Conservation (phyloP, 2,797 vertebrate species). For the Megalops cyprinoides region DNA sequence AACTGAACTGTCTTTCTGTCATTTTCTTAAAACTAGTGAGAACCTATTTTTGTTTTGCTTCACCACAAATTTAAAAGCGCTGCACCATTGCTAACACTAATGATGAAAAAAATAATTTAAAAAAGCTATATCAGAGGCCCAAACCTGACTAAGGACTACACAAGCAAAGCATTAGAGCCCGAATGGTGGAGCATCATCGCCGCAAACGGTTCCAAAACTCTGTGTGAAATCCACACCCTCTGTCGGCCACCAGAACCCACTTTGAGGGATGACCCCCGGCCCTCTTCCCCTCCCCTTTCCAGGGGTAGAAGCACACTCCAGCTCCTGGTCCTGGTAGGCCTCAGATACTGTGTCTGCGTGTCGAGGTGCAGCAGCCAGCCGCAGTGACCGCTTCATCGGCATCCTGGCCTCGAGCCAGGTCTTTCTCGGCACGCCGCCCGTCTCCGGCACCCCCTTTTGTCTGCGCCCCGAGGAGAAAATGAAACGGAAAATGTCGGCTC, state of each 20-base stretch:
- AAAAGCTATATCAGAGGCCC: too few relatives aligned
- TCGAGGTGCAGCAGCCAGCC: constrained; percentile 14
- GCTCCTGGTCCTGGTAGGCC: neutral
- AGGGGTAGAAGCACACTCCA: neutral
- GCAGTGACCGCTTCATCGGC: constrained; percentile 61
- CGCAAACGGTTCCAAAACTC: constrained; percentile 16
- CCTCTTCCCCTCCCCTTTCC: neutral
- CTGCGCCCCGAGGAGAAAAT: constrained; percentile 42
- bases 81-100: too few relatives aligned
- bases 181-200: constrained; percentile 5
- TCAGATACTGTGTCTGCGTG: neutral
- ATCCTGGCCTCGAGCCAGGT: constrained; percentile 53
- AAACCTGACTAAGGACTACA: too few relatives aligned
- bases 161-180: neutral
- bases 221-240: constrained; percentile 23
- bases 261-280: too few relatives aligned
- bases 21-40: neutral
- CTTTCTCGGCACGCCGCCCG: constrained; percentile 46
- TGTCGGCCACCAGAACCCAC: neutral
- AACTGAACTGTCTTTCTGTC: neutral
- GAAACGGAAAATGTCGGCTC: constrained; percentile 37
- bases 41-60: too few relatives aligned
- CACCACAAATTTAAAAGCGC: neutral
- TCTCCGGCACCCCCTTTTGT: constrained; percentile 32
- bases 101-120: too few relatives aligned